Conservation (phyloP, 1,140 invertebrate genomes). For the Sinella curviseta region DNA sequence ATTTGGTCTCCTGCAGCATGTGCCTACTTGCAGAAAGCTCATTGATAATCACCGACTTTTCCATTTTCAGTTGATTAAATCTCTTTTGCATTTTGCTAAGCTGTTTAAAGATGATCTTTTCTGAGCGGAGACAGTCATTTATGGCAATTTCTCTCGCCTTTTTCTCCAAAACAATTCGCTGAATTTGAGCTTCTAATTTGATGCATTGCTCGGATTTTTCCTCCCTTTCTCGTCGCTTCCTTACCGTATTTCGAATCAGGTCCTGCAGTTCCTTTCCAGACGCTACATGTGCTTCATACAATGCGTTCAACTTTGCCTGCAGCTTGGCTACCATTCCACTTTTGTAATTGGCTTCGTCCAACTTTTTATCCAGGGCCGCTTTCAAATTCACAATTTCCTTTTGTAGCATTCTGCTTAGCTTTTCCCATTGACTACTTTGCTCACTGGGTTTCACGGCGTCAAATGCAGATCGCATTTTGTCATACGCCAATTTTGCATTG, state of each 20-base stretch:
- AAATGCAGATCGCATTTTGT: constrained; percentile 46
- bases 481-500: constrained; percentile 44
- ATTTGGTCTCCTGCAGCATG: not conserved
- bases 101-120: not conserved
- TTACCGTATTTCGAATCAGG: constrained; percentile 38
- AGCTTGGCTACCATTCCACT: not conserved
- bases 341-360: constrained; percentile 36
- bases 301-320: constrained; percentile 34
- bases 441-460: constrained; percentile 36
- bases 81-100: not conserved
- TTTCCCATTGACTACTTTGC: constrained; percentile 43
- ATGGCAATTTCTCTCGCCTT: constrained; percentile 29
- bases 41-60: constrained; percentile 28
- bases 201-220: constrained; percentile 48
- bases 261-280: constrained; percentile 45
- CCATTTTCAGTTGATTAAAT: constrained; percentile 27
- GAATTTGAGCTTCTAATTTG: constrained; percentile 43
- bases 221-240: constrained; percentile 42
- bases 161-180: constrained; percentile 30
- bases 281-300: constrained; percentile 42
- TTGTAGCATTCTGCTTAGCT: constrained; percentile 35
- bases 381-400: constrained; percentile 47
- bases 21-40: constrained; percentile 11
- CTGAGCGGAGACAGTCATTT: constrained; percentile 19
- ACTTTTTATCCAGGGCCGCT: constrained; percentile 32